phyloP scores from a whole-genome alignment of 2,113 vertebrate genomes.

The Nyctereutes procyonoides region DNA sequence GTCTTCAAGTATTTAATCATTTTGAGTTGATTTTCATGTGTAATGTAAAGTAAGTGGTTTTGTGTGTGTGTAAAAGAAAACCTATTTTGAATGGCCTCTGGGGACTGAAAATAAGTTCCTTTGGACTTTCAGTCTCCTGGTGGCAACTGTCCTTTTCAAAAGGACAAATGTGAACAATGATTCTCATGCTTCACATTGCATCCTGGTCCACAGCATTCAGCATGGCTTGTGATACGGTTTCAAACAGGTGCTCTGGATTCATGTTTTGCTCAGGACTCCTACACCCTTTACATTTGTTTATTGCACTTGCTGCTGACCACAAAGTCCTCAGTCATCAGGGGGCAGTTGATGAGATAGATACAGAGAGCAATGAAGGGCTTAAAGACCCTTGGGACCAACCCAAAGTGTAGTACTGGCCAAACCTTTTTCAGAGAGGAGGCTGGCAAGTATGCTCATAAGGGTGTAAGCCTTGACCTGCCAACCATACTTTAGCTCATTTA shows the following conservation, averaged over 20 bases:
- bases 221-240: constrained; percentile 97
- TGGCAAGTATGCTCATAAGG: constrained; percentile 99
- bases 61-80: neutral
- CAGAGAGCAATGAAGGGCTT: constrained; percentile 95
- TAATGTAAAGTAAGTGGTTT: neutral
- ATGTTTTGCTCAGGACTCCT: constrained; percentile 91
- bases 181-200: constrained; percentile 95
- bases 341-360: constrained; percentile 96
- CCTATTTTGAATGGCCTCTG: neutral
- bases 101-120: constrained; percentile 89
- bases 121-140: constrained; percentile 94
- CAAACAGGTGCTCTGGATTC: constrained; percentile 95
- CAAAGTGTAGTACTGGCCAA: constrained; percentile 96
- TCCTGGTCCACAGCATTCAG: constrained; percentile 95
- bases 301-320: constrained; percentile 96
- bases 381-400: constrained; percentile 91
- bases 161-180: constrained; percentile 90
- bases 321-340: constrained; percentile 96
- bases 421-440: constrained; percentile 95
- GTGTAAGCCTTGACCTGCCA: constrained; percentile 97
- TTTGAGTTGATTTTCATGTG: neutral
- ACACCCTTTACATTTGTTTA: constrained; percentile 98
- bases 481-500: constrained; percentile 96
- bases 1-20: neutral
- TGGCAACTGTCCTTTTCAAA: constrained; percentile 96